These are phyloP conservation scores for Campoletis raptor DNA, from an alignment of 2,888 invertebrate genomes.

Conservation along the genomic window DNA sequence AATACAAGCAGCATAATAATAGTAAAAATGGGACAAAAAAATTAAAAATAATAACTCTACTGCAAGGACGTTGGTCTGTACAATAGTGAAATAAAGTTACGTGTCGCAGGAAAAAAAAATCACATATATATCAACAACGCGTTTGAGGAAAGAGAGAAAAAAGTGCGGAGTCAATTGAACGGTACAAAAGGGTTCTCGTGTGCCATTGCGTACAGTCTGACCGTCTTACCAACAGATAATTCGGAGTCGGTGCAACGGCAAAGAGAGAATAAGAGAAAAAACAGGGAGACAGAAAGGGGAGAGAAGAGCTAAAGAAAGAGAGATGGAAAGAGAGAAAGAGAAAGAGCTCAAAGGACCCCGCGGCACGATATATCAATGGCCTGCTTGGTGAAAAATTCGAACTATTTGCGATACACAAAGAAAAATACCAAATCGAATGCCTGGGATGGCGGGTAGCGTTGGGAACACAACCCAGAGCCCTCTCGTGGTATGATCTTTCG, in stretches of 20 bases:
- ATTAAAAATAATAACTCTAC: not conserved
- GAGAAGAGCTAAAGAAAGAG: slow-evolving; percentile 56
- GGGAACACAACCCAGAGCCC: slow-evolving; percentile 52
- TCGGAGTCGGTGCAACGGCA: slow-evolving; percentile 77
- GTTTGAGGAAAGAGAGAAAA: slow-evolving; percentile 63
- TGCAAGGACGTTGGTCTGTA: not conserved
- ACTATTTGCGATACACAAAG: slow-evolving; percentile 85
- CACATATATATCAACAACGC: not conserved
- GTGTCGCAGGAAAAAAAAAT: slow-evolving; percentile 14
- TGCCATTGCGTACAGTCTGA: slow-evolving; percentile 66
- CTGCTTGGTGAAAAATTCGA: slow-evolving; percentile 84
- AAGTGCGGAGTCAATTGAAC: slow-evolving; percentile 83
- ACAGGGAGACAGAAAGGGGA: slow-evolving; percentile 63
- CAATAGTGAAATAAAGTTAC: slow-evolving; percentile 23
- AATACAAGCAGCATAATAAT: not conserved
- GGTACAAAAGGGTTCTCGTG: slow-evolving; percentile 77
- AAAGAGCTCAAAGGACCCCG: slow-evolving; percentile 83
- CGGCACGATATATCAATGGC: slow-evolving; percentile 85
- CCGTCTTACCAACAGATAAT: slow-evolving; percentile 83
- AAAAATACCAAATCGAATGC: slow-evolving; percentile 85
- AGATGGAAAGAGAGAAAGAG: slow-evolving; percentile 62
- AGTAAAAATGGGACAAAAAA: not conserved
- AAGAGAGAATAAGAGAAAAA: slow-evolving; percentile 35
- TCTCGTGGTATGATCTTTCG: slow-evolving; percentile 59
- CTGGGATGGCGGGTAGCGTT: slow-evolving; percentile 80